phyloP scores from a whole-genome alignment of 2,797 vertebrate genomes.

The Holocentrus rufus region DNA sequence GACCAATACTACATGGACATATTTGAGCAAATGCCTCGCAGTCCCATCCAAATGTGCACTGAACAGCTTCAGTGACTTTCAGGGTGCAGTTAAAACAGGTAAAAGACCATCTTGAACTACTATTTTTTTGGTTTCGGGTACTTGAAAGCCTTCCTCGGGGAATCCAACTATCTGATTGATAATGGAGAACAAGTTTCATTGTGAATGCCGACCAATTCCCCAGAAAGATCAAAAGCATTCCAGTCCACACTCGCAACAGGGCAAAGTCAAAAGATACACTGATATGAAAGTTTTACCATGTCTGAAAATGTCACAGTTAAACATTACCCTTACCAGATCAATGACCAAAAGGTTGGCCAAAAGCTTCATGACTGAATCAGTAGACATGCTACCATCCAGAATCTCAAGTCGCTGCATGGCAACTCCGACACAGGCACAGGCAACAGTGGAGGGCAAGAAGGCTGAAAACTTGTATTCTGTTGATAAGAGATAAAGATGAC shows the following conservation, averaged over 20 bases:
- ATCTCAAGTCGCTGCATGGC: conserved; percentile 54
- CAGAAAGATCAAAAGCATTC: conserved; percentile 14
- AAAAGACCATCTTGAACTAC: not conserved
- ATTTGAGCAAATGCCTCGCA: not conserved
- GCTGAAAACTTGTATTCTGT: conserved; percentile 67
- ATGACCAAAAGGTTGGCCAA: conserved; percentile 60
- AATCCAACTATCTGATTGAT: too few species aligned
- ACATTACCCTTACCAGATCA: conserved; percentile 70
- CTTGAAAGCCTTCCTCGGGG: not conserved
- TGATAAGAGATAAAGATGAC: conserved; percentile 8
- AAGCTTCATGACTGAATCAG: conserved; percentile 50
- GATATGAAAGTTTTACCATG: conserved; percentile 19
- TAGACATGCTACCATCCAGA: conserved; percentile 24
- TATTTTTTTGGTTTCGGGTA: conserved; percentile 8
- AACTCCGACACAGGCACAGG: conserved; percentile 67
- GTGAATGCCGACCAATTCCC: too few species aligned
- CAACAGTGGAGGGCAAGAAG: conserved; percentile 70
- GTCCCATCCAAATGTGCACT: not conserved
- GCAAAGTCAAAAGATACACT: conserved; percentile 57
- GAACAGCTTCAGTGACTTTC: conserved; percentile 9
- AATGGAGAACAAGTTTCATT: too few species aligned
- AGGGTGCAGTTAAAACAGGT: not conserved
- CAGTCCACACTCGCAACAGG: conserved; percentile 25
- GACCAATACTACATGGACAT: not conserved
- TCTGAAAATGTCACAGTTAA: conserved; percentile 49